These are phyloP conservation scores for Vulpes lagopus DNA, from an alignment of 2,113 vertebrate genomes.

Conservation along the genomic window DNA sequence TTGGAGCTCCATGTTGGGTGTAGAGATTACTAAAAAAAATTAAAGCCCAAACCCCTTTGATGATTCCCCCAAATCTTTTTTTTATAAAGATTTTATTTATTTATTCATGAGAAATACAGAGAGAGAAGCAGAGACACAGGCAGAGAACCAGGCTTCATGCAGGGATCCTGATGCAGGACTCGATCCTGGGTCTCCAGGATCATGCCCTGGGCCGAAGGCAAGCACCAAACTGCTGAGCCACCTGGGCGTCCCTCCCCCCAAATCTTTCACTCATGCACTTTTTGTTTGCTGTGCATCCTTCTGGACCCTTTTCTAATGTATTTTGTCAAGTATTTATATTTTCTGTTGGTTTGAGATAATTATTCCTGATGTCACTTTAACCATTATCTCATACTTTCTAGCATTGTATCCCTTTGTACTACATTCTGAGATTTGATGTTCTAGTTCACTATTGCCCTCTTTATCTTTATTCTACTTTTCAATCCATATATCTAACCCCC, in stretches of 20 bases:
- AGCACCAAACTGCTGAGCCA: too few relatives aligned
- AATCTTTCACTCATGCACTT: not conserved
- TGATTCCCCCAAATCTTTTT: not conserved
- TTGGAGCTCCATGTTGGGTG: not conserved
- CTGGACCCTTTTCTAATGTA: not conserved
- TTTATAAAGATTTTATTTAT: too few relatives aligned
- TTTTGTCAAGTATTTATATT: not conserved
- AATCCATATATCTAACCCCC: not conserved
- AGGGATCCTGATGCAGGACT: too few relatives aligned
- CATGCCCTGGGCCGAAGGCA: too few relatives aligned
- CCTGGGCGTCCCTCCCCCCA: not conserved
- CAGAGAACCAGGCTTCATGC: too few relatives aligned
- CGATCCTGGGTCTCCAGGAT: too few relatives aligned
- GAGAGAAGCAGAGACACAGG: too few relatives aligned
- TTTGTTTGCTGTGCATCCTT: not conserved
- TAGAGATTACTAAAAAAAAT: not conserved
- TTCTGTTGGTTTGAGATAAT: not conserved
- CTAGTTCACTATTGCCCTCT: not conserved
- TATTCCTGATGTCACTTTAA: not conserved
- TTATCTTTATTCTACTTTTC: conserved; percentile 24
- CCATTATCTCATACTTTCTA: not conserved
- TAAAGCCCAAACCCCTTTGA: not conserved
- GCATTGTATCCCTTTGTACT: not conserved
- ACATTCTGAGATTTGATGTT: not conserved
- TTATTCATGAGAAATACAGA: too few relatives aligned